Evolutionary conservation across 2,113 vertebrate genomes (phyloP), one percentile per base, ranked within the genome.

Genomic region (Upupa epops): DNA sequence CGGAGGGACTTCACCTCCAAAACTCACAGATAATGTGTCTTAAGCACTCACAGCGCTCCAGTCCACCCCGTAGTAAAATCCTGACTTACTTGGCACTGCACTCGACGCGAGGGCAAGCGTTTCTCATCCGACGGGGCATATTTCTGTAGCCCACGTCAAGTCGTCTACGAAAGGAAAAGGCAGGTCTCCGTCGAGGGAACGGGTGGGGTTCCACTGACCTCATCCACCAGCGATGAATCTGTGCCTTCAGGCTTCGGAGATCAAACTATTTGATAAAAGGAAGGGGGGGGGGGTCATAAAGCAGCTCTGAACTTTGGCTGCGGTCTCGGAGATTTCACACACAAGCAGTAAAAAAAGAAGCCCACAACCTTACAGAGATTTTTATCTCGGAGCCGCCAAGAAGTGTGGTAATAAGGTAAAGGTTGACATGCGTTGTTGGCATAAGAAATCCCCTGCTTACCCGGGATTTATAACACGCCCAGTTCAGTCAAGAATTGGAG

Each of bases 351-450:
- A 63, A 29, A 46, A 60, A 17, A 24, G 40, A 63, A 34, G 22
- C 36, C 16, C 88, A 96, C 85, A 96, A 71, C 24, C 56, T 86
- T 89, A 73, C 92, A 42, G 94, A 95, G 81, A 76, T 95, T 95
- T 96, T 86, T 96, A 93, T 96, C 85, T 83, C 29, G 0, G 28
- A 66, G 86, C 28, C 54, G 97, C 96, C 95, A 97, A 92, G 93
- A 94, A 97, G 91, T 89, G 92, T 93, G 71, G 94, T 96, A 97
- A 97, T 97, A 97, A 97, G 96, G 97, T 97, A 97, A 96, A 90
- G 94, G 94, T 88, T 96, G 94, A 96, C 97, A 88, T 92, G 86
- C 49, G 24, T 78, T 96, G 87, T 84, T 98, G 97, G 94, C 94
- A 69, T 95, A 90, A 94, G 95, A 96, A 97, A 95, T 74, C 56